These are phyloP conservation scores for Dipodomys stephensi DNA, from an alignment of 2,113 vertebrate species.

Conservation along the genomic window DNA sequence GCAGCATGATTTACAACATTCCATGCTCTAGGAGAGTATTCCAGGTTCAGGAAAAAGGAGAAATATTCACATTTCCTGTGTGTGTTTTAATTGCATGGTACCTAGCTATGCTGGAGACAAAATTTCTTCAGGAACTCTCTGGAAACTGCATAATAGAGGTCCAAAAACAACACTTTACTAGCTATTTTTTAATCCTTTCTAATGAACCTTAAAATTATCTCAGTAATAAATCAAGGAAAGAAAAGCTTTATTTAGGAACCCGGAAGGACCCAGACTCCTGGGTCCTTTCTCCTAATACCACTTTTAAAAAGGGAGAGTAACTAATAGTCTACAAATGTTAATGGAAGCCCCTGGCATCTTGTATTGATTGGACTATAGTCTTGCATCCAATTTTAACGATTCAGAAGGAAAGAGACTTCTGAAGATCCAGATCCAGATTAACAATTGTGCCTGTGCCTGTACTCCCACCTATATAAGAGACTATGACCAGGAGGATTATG, in stretches of 20 bases:
- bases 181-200: not conserved
- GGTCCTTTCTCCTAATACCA: not conserved
- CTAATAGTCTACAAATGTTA: not conserved
- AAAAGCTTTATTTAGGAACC: not conserved
- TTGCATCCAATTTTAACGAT: not conserved
- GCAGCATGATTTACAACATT: too few species aligned
- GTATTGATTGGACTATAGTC: too few species aligned
- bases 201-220: not conserved
- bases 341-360: not conserved
- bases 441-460: too few species aligned
- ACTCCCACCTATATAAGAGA: too few species aligned
- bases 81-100: not conserved
- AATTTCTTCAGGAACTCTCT: not conserved
- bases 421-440: not conserved
- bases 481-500: too few species aligned
- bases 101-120: too few species aligned
- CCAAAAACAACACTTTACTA: not conserved
- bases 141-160: too few species aligned
- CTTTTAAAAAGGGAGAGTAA: not conserved
- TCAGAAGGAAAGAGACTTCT: not conserved
- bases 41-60: not conserved
- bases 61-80: not conserved
- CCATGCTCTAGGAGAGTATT: too few species aligned
- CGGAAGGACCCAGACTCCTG: not conserved
- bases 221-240: not conserved